Percentiles rank a stretch among this genome's conserved stretches.
phyloP scores from a whole-genome alignment of 2,888 invertebrate species.

The Diaperis boleti region DNA sequence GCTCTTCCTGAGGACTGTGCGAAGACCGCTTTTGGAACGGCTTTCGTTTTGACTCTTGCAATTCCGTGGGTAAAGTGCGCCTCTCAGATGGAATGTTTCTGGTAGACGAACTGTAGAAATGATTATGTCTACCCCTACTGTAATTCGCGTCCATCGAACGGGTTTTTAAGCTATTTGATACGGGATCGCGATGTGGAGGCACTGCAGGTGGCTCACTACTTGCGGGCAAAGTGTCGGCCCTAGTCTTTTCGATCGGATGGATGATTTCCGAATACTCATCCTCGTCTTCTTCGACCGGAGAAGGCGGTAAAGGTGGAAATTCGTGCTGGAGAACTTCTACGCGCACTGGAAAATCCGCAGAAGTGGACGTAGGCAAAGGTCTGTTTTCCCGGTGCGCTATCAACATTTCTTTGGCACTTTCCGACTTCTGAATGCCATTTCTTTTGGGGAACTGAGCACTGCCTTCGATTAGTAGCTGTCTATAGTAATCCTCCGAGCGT shows the following conservation, averaged over 20 bases:
- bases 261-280: slow-evolving; percentile 80
- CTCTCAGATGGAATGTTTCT: slow-evolving; percentile 75
- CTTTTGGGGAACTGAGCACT: slow-evolving; percentile 70
- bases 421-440: slow-evolving; percentile 80
- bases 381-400: slow-evolving; percentile 67
- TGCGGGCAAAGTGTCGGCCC: slow-evolving; percentile 71
- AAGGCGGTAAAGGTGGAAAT: slow-evolving; percentile 85
- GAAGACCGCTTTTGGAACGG: slow-evolving; percentile 66
- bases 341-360: slow-evolving; percentile 72
- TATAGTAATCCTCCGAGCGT: slow-evolving; percentile 65
- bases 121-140: slow-evolving; percentile 64
- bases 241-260: slow-evolving; percentile 66
- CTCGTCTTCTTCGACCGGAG: slow-evolving; percentile 84
- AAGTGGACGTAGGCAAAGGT: slow-evolving; percentile 62
- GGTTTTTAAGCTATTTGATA: slow-evolving; percentile 81
- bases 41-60: slow-evolving; percentile 67
- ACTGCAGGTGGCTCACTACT: slow-evolving; percentile 75
- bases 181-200: slow-evolving; percentile 77
- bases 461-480: slow-evolving; percentile 64
- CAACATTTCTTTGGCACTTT: slow-evolving; percentile 80
- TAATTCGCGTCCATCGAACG: slow-evolving; percentile 88
- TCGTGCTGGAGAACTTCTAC: slow-evolving; percentile 78
- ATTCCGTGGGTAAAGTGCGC: slow-evolving; percentile 80
- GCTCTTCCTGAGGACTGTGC: slow-evolving; percentile 72
- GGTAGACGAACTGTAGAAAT: slow-evolving; percentile 68